A percentile compares a stretch with the other conserved stretches of the same genome.
phyloP scores from a whole-genome alignment of 2,113 vertebrate species.

The Dicerorhinus sumatrensis region DNA sequence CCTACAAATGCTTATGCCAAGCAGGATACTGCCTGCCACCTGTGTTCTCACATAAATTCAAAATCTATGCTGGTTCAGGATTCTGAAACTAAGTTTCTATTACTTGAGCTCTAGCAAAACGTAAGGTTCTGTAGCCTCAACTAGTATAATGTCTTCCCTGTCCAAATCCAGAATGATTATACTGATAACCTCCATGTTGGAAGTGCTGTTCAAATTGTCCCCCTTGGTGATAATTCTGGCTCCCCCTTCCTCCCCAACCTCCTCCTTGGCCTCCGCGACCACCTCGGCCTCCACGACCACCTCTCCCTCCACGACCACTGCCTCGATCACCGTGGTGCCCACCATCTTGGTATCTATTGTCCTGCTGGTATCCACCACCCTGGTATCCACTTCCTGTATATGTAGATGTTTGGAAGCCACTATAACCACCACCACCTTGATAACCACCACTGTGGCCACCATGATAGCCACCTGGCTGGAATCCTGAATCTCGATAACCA shows the following conservation, averaged over 20 bases:
- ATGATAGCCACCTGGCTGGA: slow-evolving; percentile 88
- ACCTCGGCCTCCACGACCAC: slow-evolving; percentile 87
- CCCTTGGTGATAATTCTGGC: slow-evolving; percentile 95
- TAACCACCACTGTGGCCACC: slow-evolving; percentile 88
- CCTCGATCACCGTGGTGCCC: slow-evolving; percentile 90
- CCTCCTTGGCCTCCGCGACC: slow-evolving; percentile 91
- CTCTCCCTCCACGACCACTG: slow-evolving; percentile 87
- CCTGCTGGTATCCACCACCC: slow-evolving; percentile 90
- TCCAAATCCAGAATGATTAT: slow-evolving; percentile 96
- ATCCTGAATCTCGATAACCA: slow-evolving; percentile 88
- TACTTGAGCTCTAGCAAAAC: slow-evolving; percentile 89
- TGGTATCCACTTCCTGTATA: slow-evolving; percentile 89
- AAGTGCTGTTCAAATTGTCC: slow-evolving; percentile 99
- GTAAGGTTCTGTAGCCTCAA: slow-evolving; percentile 88
- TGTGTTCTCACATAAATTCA: slow-evolving; percentile 77
- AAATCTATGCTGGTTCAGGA: slow-evolving; percentile 74
- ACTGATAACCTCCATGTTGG: slow-evolving; percentile 98
- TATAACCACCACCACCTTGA: slow-evolving; percentile 88
- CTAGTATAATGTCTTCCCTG: slow-evolving; percentile 97
- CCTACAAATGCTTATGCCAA: slow-evolving; percentile 59
- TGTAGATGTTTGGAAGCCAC: slow-evolving; percentile 87
- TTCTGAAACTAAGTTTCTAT: slow-evolving; percentile 84
- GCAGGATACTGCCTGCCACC: slow-evolving; percentile 69
- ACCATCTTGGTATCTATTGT: slow-evolving; percentile 92
- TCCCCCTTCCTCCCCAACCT: slow-evolving; percentile 94